A percentile compares a stretch with the other conserved stretches of the same genome.
These are phyloP conservation scores for Adelphocoris suturalis DNA, from an alignment of 2,888 invertebrate genomes.

Conservation along the genomic window DNA sequence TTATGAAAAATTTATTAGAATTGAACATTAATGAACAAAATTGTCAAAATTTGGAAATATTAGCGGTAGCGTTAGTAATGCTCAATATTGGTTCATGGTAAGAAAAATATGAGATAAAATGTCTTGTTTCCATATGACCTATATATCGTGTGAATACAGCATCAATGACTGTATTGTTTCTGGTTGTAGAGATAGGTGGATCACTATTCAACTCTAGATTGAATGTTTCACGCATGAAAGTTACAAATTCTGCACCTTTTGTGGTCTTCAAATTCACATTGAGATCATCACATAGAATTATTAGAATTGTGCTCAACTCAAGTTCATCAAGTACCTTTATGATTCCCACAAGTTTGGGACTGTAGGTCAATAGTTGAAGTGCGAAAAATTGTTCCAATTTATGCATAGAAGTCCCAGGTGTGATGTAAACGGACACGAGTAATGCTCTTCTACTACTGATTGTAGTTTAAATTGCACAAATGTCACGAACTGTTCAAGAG, in stretches of 20 bases:
- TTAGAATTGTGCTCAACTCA: background rate
- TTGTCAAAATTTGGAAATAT: no score
- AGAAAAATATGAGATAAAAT: no score
- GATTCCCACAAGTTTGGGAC: background rate
- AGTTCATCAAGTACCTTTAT: constrained; percentile 19
- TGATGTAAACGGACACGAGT: background rate
- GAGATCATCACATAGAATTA: constrained; percentile 31
- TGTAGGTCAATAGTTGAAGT: background rate
- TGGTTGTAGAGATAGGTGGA: constrained; percentile 35
- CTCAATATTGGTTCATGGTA: no score
- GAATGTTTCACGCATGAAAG: constrained; percentile 33
- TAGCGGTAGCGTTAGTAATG: no score
- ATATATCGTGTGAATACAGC: no score
- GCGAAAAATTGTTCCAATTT: background rate
- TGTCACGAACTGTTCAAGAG: no score
- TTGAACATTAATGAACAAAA: no score
- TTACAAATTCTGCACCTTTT: constrained; percentile 6
- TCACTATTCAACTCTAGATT: constrained; percentile 44
- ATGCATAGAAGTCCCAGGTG: background rate
- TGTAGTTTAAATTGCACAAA: no score
- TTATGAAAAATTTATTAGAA: no score
- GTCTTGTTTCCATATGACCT: no score
- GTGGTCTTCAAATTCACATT: constrained; percentile 14
- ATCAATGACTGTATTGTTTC: constrained; percentile 12
- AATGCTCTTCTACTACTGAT: background rate